These are phyloP conservation scores for Amia ocellicauda DNA, from an alignment of 2,113 vertebrate genomes.

Conservation along the genomic window DNA sequence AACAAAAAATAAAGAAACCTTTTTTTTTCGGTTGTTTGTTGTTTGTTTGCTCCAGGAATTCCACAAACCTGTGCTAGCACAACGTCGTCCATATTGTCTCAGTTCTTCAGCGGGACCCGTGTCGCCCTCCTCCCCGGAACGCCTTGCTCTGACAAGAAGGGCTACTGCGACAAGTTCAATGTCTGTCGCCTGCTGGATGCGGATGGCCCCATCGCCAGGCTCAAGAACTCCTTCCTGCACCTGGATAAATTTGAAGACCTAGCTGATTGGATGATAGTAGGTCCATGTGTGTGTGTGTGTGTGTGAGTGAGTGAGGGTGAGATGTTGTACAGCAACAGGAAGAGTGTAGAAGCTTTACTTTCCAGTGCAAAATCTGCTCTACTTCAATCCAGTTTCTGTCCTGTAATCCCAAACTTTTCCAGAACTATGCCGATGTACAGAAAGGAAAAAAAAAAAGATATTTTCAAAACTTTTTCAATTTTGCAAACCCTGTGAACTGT, in stretches of 20 bases:
- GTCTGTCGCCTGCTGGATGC: constrained; percentile 66
- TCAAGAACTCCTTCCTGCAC: constrained; percentile 66
- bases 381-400: not conserved
- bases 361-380: too few species aligned
- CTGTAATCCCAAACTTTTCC: not conserved
- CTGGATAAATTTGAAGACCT: constrained; percentile 56
- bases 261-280: constrained; percentile 70
- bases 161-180: constrained; percentile 71
- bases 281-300: not conserved
- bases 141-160: constrained; percentile 57
- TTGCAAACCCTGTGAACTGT: too few species aligned
- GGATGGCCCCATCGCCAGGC: constrained; percentile 66
- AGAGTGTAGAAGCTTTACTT: too few species aligned
- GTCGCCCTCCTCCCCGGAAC: constrained; percentile 53
- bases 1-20: too few species aligned
- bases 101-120: constrained; percentile 48
- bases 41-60: constrained; percentile 40
- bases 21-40: constrained; percentile 1
- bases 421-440: constrained; percentile 19
- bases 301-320: not conserved
- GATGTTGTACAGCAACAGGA: too few species aligned
- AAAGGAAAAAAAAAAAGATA: not conserved
- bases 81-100: constrained; percentile 49
- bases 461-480: not conserved
- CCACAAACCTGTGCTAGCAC: constrained; percentile 65